Conservation (phyloP, 2,113 vertebrate species). For the Turnix velox region DNA sequence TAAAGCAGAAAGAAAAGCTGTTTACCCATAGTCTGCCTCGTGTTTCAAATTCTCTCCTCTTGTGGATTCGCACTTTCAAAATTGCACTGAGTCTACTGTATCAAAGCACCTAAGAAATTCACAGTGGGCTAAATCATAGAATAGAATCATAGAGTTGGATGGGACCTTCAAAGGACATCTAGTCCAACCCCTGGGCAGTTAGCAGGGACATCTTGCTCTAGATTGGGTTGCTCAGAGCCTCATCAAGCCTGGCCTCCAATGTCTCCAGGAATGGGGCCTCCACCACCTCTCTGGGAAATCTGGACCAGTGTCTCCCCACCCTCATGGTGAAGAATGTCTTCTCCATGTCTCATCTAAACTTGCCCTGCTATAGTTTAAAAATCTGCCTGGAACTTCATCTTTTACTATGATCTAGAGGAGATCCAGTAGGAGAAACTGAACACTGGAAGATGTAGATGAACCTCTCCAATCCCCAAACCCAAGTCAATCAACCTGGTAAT, state of each 20-base stretch:
- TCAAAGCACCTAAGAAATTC: background rate
- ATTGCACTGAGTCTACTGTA: background rate
- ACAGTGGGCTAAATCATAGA: background rate
- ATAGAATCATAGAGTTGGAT: too few species aligned
- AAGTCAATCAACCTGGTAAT: background rate
- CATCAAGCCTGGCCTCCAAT: too few species aligned
- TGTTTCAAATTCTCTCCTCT: background rate
- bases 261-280: too few species aligned
- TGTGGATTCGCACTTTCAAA: background rate
- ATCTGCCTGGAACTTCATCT: background rate
- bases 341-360: too few species aligned
- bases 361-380: too few species aligned
- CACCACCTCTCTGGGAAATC: too few species aligned
- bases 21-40: accelerated
- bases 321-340: too few species aligned
- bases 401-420: background rate
- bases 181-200: too few species aligned
- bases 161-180: too few species aligned
- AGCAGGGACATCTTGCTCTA: too few species aligned
- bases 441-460: background rate
- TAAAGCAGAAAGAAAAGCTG: background rate
- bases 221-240: too few species aligned
- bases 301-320: too few species aligned
- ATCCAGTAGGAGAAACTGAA: background rate
- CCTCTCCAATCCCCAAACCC: background rate